These are phyloP conservation scores for Stenopsyche tienmushanensis DNA, from an alignment of 1,140 invertebrate genomes.

Conservation along the genomic window DNA sequence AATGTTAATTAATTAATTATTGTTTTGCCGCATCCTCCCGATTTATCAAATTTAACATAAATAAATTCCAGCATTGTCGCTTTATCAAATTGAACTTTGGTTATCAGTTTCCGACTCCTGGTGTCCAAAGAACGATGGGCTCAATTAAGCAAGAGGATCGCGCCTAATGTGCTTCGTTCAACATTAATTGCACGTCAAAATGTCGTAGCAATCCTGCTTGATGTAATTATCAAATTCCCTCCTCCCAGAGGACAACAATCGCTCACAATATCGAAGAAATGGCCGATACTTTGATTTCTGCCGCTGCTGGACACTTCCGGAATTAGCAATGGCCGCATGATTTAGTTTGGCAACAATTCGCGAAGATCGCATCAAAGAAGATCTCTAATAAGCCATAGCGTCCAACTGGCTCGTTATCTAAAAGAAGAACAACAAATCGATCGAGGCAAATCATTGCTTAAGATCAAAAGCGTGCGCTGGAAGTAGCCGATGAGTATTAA, in stretches of 20 bases:
- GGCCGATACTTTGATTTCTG: neutral
- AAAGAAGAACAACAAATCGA: too few species aligned
- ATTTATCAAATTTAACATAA: too few species aligned
- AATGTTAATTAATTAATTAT: too few species aligned
- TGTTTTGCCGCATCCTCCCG: too few species aligned
- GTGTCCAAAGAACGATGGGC: neutral
- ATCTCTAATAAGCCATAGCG: too few species aligned
- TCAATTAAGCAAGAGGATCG: slow-evolving; percentile 18
- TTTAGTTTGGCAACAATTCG: neutral
- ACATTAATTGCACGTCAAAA: slow-evolving; percentile 17
- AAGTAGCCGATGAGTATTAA: too few species aligned
- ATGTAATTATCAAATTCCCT: neutral
- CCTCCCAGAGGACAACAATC: neutral
- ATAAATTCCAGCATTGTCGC: too few species aligned
- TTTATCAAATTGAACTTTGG: too few species aligned
- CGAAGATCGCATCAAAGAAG: too few species aligned
- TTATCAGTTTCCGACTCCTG: slow-evolving; percentile 3
- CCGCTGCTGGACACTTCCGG: neutral
- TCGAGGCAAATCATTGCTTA: too few species aligned
- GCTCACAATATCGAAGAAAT: neutral
- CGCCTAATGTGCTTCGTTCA: slow-evolving; percentile 8
- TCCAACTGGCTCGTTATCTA: too few species aligned
- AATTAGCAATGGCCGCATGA: neutral
- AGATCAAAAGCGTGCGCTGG: too few species aligned
- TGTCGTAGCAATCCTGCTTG: slow-evolving; percentile 1